Evolutionary conservation across 2,888 invertebrate species (phyloP), one percentile per base, ranked within the genome.

Genomic region (Metellina segmentata): DNA sequence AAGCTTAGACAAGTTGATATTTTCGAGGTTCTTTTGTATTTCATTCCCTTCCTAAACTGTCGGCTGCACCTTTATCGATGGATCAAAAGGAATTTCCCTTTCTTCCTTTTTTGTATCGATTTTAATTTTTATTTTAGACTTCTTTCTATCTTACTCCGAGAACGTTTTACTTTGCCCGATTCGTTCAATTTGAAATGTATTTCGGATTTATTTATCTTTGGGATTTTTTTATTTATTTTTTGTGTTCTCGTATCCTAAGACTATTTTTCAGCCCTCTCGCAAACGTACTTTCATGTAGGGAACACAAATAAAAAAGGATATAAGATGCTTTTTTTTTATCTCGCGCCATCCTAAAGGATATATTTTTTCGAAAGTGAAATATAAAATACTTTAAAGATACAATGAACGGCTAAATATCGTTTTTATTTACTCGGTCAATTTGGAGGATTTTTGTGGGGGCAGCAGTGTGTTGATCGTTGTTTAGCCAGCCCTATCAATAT

Each of bases 1-100:
- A 90, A 90, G 89, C 89, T 89, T 83, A 90, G 89, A 90, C 89
- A 90, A 90, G 89, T 90, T 90, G 89, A 90, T 90, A 90, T 90
- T 90, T 85, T 90, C 83, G 78, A 85, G 89, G 74, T 90, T 79
- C 79, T 90, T 90, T 90, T 90, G 89, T 90, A 85, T 85, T 90
- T 83, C 89, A 83, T 90, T 85, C 52, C 85, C n/a, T 53, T 88
- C 74, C 74, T 88, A 88, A 88, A 88, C 89, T 78, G 83, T 90
- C 79, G 72, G 61, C 78, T 90, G 79, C 34, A 85, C 89, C 74
- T 85, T 85, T 83, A 90, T 90, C 79, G 89, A 90, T 85, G 85
- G 89, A 90, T 90, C 89, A 90, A 85, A 83, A 78, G 79, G 82
- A 78, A 90, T 82, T 85, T 90, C 85, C 83, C 78, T 85, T 79